Evolutionary conservation across 2,888 invertebrate species (phyloP), one percentile per base, ranked within the genome.

Genomic region (Erebia epiphron): DNA sequence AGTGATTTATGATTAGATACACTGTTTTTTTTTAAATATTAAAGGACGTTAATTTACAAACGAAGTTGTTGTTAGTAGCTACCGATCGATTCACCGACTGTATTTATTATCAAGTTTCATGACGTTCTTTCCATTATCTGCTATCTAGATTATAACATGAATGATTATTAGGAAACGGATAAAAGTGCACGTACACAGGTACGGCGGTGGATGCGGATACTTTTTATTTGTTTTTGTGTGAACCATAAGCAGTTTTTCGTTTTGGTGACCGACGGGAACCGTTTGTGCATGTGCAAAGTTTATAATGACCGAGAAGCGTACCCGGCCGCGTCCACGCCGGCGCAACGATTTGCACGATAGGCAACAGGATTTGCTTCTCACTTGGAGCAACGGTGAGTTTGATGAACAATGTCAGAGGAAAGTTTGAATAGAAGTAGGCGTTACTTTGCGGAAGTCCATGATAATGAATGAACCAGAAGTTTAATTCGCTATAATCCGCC

Each of bases 341-440:
- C 88, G 89, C 69, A 89, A 91, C 83, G 91, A 89, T 71, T 80
- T 87, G 75, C 85, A 85, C 74, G 90, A 91, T 72, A 89, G 86
- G 75, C 85, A 83, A 54, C 91, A 91, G 82, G 92, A 92, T 76
- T 80, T 92, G 78, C 86, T 92, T 66, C 83, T 88, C 67, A 85
- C 88, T 74, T 93, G 93, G 92, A 89, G 84, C 72, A 84, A 91
- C 79, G 93, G 92, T 92, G 83, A 92, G 92, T 83, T 70, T 57
- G 18, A 54, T 57, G 18, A 54, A 49, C n/a, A 58, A 67, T 58
- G 57, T 63, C 56, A 67, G 41, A 46, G 62, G 61, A 67, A 67
- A 49, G 49, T 58, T 50, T 67, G n/a, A n/a, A n/a, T n/a, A n/a
- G n/a, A n/a, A n/a, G n/a, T n/a, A n/a, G n/a, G n/a, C n/a, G n/a